These are phyloP conservation scores for Maconellicoccus hirsutus DNA, from an alignment of 1,140 invertebrate species.

Conservation along the genomic window DNA sequence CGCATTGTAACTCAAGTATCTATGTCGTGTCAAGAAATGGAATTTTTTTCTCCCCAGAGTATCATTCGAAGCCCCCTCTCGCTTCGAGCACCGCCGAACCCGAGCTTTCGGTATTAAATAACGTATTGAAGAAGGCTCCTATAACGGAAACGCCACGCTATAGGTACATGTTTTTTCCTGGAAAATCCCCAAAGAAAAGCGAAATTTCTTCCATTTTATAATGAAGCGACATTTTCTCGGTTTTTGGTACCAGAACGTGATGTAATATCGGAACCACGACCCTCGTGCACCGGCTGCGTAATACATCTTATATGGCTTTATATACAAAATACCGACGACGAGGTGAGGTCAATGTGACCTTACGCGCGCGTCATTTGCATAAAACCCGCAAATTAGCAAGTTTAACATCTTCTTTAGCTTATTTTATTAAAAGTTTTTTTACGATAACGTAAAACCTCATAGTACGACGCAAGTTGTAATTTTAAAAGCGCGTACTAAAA, in stretches of 20 bases:
- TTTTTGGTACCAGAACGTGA: neutral
- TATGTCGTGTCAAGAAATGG: too few relatives aligned
- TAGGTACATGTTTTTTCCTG: neutral
- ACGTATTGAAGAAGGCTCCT: neutral
- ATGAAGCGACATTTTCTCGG: neutral
- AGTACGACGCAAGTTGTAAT: neutral
- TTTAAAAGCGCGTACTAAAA: neutral
- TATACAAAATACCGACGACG: too few relatives aligned
- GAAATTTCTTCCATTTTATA: constrained; percentile 1
- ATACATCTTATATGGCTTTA: too few relatives aligned
- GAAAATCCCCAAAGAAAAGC: neutral
- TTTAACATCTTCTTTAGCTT: neutral
- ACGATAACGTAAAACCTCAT: constrained; percentile 8
- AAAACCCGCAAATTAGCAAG: neutral
- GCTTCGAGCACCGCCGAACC: too few relatives aligned
- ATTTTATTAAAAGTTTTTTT: constrained; percentile 10
- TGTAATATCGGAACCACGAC: neutral
- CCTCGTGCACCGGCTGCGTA: neutral
- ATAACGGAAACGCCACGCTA: neutral
- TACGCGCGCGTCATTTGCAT: neutral
- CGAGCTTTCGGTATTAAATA: neutral
- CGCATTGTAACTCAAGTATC: too few relatives aligned
- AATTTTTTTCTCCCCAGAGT: too few relatives aligned
- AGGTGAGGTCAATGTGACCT: too few relatives aligned
- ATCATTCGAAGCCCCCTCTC: too few relatives aligned